Base-by-base conservation (phyloP, 2,797 vertebrate genomes). In the Sebastiscus albofasciatus region DNA sequence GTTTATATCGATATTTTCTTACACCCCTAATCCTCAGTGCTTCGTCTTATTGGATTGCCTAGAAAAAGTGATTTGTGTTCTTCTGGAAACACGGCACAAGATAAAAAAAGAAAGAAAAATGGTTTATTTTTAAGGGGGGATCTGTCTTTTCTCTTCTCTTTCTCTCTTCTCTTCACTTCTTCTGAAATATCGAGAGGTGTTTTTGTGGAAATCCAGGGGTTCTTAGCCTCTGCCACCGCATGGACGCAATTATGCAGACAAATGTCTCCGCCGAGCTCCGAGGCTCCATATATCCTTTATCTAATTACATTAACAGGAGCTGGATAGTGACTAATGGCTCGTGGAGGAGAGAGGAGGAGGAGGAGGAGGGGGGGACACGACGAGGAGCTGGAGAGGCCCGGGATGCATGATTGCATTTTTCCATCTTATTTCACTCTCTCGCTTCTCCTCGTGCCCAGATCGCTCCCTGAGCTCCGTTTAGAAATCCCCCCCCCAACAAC, bases 271-370 rank as follows among this genome's bases (percentile, higher is more conserved):
- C 69, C 33, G 83, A 85, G 84, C 90, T 85, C 65, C 1, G 46
- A 83, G 87, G 82, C 87, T 87, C 86, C 82, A 91, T 92, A 92
- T 92, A 93, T 93, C 90, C 86, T 92, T 84, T 83, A 90, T 91
- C 84, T 94, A 93, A 94, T 93, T 91, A 93, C 93, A 94, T 95
- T 92, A 95, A 83, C 93, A 93, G 94, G 82, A 90, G 87, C 86
- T 74, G 89, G 86, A 92, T 90, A 75, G 90, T 92, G 91, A 94
- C 89, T 90, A 92, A 94, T 92, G 90, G 90, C 77, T 90, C 54
- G 22, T 93, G 83, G 79, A 90, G 81, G 66, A 80, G 76, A 55
- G 73, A 4, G 42, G 14, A 46, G 42, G 6, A 46, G 42, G 6
- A 46, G 16, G n/a, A 24, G 26, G 54, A 59, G 67, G 26, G 58